Evolutionary conservation across 2,113 vertebrate genomes (phyloP).

Genomic region (Coracopsis vasa): DNA sequence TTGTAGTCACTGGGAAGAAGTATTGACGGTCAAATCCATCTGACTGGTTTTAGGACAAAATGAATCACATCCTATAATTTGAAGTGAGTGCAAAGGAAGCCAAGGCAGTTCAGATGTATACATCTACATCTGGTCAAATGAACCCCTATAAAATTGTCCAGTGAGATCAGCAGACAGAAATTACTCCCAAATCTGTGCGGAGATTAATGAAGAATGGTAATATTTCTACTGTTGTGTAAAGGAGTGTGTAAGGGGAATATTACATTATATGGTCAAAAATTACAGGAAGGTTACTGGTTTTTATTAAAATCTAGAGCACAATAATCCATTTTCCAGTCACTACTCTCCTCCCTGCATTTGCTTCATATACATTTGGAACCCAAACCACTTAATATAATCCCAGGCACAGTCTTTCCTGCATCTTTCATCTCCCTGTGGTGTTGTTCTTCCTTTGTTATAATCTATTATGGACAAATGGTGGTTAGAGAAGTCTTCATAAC

Average conservation of each 20-base stretch:
- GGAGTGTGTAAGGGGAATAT: background rate
- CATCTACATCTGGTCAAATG: background rate
- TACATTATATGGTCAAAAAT: background rate
- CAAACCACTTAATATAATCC: background rate
- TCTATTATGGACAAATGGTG: background rate
- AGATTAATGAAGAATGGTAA: background rate
- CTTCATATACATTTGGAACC: background rate
- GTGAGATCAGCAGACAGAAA: background rate
- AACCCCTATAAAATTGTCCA: background rate
- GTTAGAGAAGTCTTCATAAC: background rate
- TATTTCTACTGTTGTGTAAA: background rate
- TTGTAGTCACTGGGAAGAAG: background rate
- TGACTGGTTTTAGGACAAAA: background rate
- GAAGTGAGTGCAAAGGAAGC: background rate
- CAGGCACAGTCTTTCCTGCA: background rate
- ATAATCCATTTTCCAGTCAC: background rate
- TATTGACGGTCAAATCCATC: background rate
- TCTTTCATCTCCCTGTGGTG: background rate
- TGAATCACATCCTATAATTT: background rate
- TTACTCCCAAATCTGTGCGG: background rate
- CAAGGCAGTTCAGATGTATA: background rate
- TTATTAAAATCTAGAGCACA: slow-evolving; percentile 31
- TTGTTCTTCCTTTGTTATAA: slow-evolving; percentile 4
- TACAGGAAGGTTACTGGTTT: background rate
- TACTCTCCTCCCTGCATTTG: background rate